Percentiles rank a stretch among this genome's conserved stretches.
Evolutionary conservation across 2,888 invertebrate species (phyloP).

Genomic region (Alloplasta piceator): DNA sequence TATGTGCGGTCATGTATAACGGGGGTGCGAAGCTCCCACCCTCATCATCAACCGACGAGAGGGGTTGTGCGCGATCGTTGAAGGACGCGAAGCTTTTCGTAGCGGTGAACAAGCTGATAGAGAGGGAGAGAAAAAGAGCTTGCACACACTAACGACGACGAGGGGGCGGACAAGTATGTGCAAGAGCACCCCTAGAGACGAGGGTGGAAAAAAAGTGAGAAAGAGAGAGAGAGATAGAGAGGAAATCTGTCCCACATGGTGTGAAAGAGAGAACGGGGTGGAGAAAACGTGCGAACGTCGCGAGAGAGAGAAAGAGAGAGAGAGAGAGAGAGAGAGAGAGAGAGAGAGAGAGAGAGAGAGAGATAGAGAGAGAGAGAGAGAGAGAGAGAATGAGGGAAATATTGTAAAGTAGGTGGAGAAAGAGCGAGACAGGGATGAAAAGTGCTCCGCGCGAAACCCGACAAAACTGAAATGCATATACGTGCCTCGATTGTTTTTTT

Average conservation of each 20-base stretch:
- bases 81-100: constrained; percentile 36
- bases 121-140: constrained; percentile 28
- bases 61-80: constrained; percentile 43
- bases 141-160: constrained; percentile 35
- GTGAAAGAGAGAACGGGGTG: constrained; percentile 72
- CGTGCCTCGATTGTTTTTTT: constrained; percentile 76
- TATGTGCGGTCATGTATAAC: constrained; percentile 49
- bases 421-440: constrained; percentile 52
- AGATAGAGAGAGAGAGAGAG: constrained; percentile 52
- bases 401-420: background rate
- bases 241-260: constrained; percentile 74
- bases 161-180: constrained; percentile 61
- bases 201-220: constrained; percentile 58
- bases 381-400: constrained; percentile 18
- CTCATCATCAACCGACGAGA: constrained; percentile 29
- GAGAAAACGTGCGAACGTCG: constrained; percentile 68
- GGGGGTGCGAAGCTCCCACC: constrained; percentile 40
- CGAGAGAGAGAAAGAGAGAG: constrained; percentile 53
- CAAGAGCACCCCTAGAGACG: constrained; percentile 63
- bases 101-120: constrained; percentile 42
- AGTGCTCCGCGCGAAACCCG: constrained; percentile 54
- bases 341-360: constrained; percentile 54
- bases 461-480: constrained; percentile 77
- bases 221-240: constrained; percentile 68
- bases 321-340: constrained; percentile 42